Conservation (phyloP, 2,113 vertebrate genomes). For the Dromas ardeola region DNA sequence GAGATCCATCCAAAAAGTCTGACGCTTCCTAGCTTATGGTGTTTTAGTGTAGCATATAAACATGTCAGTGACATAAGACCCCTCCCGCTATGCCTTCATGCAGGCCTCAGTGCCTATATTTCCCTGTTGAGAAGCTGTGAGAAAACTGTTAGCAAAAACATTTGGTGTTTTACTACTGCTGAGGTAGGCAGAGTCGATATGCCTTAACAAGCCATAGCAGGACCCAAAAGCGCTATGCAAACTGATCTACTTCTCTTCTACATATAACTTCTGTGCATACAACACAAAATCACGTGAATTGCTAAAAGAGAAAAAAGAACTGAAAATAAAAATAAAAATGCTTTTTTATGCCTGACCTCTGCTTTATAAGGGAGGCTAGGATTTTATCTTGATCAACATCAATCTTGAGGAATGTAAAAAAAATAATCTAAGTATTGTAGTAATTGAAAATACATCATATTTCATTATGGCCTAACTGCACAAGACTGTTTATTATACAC, state of each 20-base stretch:
- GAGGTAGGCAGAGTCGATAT: neutral
- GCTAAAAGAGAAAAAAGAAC: neutral
- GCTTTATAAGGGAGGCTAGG: neutral
- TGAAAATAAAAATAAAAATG: neutral
- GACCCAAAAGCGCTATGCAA: neutral
- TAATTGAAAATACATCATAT: neutral
- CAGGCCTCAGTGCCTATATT: neutral
- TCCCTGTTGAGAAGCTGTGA: neutral
- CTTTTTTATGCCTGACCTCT: neutral
- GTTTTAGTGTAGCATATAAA: neutral
- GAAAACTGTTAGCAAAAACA: neutral
- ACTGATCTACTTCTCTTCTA: neutral
- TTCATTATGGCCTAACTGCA: neutral
- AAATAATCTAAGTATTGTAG: neutral
- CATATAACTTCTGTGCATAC: neutral
- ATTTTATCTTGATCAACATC: neutral
- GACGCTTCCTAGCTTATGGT: neutral
- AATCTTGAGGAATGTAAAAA: neutral
- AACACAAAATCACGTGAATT: conserved; percentile 15
- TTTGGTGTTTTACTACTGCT: neutral
- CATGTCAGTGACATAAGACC: neutral
- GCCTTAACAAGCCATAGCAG: neutral
- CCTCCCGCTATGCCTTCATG: neutral
- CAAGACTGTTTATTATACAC: neutral
- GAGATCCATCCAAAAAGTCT: neutral